Conservation (phyloP, 1,140 invertebrate species). For the Ceratina calcarata region DNA sequence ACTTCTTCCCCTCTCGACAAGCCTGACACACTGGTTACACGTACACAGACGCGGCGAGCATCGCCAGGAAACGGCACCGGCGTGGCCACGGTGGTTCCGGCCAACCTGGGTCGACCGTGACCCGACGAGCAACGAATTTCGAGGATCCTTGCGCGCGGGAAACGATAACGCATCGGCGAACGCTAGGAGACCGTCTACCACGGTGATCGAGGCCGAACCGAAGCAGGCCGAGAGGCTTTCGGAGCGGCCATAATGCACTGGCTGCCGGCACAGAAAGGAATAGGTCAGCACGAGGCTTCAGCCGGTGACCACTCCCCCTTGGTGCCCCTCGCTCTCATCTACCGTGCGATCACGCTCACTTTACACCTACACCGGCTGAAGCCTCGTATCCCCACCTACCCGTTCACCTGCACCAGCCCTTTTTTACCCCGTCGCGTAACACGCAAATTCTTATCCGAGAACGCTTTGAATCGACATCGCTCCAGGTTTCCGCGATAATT, state of each 20-base stretch:
- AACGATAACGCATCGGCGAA: slow-evolving; percentile 24
- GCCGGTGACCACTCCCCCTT: slow-evolving; percentile 76
- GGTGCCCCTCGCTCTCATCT: slow-evolving; percentile 72
- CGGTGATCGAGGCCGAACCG: slow-evolving; percentile 41
- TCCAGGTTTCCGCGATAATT: neutral
- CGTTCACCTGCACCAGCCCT: slow-evolving; percentile 51
- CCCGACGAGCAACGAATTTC: neutral
- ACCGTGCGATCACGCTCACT: slow-evolving; percentile 71
- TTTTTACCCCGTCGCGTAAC: slow-evolving; percentile 19
- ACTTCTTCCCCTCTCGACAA: slow-evolving; percentile 27
- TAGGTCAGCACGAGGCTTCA: slow-evolving; percentile 78
- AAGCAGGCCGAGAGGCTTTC: slow-evolving; percentile 57
- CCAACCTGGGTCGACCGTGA: slow-evolving; percentile 4
- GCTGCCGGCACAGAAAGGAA: slow-evolving; percentile 73
- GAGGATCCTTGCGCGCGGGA: neutral
- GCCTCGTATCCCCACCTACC: slow-evolving; percentile 42
- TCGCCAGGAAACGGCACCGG: slow-evolving; percentile 44
- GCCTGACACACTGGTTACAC: slow-evolving; percentile 48
- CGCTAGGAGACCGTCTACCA: slow-evolving; percentile 38
- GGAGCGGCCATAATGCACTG: slow-evolving; percentile 79
- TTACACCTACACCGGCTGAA: slow-evolving; percentile 69
- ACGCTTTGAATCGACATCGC: neutral
- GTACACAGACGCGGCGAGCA: slow-evolving; percentile 21
- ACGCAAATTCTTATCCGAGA: neutral
- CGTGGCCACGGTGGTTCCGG: slow-evolving; percentile 32